A percentile compares a stretch with the other conserved stretches of the same genome.
These are phyloP conservation scores for Micromussa lordhowensis DNA, from an alignment of 92 coral and sea anemone species.

Conservation along the genomic window DNA sequence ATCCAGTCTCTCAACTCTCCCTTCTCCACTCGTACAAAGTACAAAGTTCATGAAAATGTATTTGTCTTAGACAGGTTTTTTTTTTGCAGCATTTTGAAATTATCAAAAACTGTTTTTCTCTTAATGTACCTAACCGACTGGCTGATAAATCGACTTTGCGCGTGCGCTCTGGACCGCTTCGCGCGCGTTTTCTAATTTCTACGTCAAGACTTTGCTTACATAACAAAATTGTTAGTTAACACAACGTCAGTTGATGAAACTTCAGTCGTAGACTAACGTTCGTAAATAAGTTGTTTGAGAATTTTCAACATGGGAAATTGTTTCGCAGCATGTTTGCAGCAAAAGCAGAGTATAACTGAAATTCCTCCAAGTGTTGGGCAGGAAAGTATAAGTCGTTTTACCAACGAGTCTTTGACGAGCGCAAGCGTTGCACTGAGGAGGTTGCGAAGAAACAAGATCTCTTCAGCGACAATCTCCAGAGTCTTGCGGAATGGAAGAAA, in stretches of 20 bases:
- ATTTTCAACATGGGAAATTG: constrained; percentile 28
- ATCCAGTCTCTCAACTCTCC: no score
- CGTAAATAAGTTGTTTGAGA: neutral
- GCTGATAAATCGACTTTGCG: neutral
- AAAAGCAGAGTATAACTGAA: neutral
- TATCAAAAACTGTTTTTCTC: neutral
- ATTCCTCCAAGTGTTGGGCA: neutral
- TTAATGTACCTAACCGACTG: neutral
- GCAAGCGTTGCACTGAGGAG: neutral
- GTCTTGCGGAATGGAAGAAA: neutral
- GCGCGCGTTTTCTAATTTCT: constrained; percentile 1
- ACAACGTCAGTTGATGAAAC: neutral
- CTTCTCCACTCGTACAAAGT: no score
- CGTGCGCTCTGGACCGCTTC: neutral
- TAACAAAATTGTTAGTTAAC: constrained; percentile 2
- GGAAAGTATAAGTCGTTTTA: neutral
- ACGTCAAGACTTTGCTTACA: neutral
- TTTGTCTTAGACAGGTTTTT: no score
- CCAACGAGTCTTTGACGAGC: neutral
- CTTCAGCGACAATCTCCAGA: neutral
- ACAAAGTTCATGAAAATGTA: no score
- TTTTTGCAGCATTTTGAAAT: no score
- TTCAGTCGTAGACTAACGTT: neutral
- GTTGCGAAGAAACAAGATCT: neutral
- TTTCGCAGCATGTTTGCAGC: neutral